Conservation (phyloP, 2,888 invertebrate species). For the Napeogenes inachia region DNA sequence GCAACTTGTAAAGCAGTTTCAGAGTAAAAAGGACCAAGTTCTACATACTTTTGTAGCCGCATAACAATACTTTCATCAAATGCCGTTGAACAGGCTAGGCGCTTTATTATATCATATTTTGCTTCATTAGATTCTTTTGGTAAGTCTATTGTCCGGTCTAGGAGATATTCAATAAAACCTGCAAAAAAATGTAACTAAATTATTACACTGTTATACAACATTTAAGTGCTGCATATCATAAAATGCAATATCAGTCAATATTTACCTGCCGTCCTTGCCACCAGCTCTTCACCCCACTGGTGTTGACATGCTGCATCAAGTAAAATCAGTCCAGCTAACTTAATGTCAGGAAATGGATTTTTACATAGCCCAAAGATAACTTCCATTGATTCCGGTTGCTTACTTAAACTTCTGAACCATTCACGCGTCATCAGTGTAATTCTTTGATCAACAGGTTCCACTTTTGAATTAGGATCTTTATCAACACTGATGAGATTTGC, state of each 20-base stretch:
- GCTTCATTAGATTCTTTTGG: slow-evolving; percentile 84
- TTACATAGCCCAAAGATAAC: slow-evolving; percentile 79
- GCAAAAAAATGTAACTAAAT: slow-evolving; percentile 37
- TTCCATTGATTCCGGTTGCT: slow-evolving; percentile 73
- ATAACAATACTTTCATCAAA: slow-evolving; percentile 80
- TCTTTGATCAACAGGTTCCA: slow-evolving; percentile 59
- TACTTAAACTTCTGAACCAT: slow-evolving; percentile 66
- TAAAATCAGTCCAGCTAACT: slow-evolving; percentile 81
- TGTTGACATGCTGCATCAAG: slow-evolving; percentile 82
- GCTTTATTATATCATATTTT: slow-evolving; percentile 85
- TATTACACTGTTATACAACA: neutral
- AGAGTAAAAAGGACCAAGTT: slow-evolving; percentile 88
- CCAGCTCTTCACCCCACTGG: slow-evolving; percentile 87
- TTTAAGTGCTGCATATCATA: too few species aligned
- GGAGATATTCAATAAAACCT: slow-evolving; percentile 86
- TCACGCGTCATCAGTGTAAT: slow-evolving; percentile 71
- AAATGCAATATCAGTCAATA: neutral
- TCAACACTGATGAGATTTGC: slow-evolving; percentile 77
- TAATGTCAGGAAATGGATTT: slow-evolving; percentile 90
- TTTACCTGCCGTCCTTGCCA: slow-evolving; percentile 83
- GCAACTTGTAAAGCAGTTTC: slow-evolving; percentile 84
- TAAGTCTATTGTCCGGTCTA: slow-evolving; percentile 84
- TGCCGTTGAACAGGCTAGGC: slow-evolving; percentile 75
- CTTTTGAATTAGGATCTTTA: slow-evolving; percentile 55
- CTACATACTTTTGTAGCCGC: slow-evolving; percentile 82